phyloP scores from a whole-genome alignment of 2,113 vertebrate species.

The Elephas maximus region DNA sequence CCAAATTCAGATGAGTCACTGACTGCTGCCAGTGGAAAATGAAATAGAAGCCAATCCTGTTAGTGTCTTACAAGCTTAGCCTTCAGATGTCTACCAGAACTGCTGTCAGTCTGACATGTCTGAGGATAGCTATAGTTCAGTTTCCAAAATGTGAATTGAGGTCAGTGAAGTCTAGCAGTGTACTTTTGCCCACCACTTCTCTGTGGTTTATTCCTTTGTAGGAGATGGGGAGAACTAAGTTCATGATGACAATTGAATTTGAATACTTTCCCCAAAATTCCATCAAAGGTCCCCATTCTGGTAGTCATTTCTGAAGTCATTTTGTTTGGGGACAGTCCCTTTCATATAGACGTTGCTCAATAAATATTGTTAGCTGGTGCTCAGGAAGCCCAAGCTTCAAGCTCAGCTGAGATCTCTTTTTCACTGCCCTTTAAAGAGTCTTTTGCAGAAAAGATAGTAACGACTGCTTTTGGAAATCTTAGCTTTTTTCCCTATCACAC shows the following conservation, averaged over 20 bases:
- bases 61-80: conserved; percentile 55
- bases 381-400: neutral
- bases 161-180: conserved; percentile 57
- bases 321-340: neutral
- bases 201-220: neutral
- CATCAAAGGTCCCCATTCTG: neutral
- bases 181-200: neutral
- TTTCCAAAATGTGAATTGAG: conserved; percentile 60
- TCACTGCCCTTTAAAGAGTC: neutral
- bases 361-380: neutral
- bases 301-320: neutral
- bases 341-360: neutral
- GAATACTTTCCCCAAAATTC: conserved; percentile 10
- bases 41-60: conserved; percentile 52
- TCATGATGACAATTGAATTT: neutral
- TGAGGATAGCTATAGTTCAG: conserved; percentile 38
- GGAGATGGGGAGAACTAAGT: neutral
- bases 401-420: conserved; percentile 1
- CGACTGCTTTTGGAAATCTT: neutral
- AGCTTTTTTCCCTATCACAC: neutral
- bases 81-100: conserved; percentile 26
- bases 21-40: conserved; percentile 75
- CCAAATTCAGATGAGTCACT: neutral
- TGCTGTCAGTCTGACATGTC: conserved; percentile 39
- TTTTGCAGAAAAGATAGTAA: conserved; percentile 2